Conservation (phyloP, 2,888 invertebrate genomes). For the Anthrax anthrax region DNA sequence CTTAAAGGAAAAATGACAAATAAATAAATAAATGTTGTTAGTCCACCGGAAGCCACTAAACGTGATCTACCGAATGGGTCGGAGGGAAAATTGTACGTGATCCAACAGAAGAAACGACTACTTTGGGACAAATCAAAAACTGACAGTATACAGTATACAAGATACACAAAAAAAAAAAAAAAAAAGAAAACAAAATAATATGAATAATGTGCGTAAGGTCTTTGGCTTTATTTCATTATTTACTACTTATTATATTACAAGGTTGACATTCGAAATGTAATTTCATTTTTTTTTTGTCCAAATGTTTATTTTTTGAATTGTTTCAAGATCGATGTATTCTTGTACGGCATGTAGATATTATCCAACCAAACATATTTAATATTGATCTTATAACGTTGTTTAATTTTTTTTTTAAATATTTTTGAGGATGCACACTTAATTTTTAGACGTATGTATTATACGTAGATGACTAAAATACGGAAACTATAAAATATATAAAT, state of each 20-base stretch:
- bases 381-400: too few species aligned
- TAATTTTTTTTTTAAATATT: too few species aligned
- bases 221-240: background rate
- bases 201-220: background rate
- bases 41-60: conserved; percentile 16
- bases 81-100: conserved; percentile 16
- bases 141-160: background rate
- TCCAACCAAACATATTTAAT: too few species aligned
- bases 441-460: too few species aligned
- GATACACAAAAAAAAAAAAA: too few species aligned
- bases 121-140: conserved; percentile 9
- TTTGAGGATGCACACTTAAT: too few species aligned
- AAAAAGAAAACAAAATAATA: too few species aligned
- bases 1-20: conserved; percentile 7
- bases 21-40: conserved; percentile 3
- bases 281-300: too few species aligned
- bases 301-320: background rate
- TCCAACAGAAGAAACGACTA: conserved; percentile 13
- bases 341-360: too few species aligned
- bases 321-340: background rate
- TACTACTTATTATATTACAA: too few species aligned
- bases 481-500: too few species aligned
- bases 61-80: conserved; percentile 18
- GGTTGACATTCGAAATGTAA: background rate
- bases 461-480: too few species aligned